Evolutionary conservation across 2,797 vertebrate species (phyloP).

Genomic region (Siniperca undulata): DNA sequence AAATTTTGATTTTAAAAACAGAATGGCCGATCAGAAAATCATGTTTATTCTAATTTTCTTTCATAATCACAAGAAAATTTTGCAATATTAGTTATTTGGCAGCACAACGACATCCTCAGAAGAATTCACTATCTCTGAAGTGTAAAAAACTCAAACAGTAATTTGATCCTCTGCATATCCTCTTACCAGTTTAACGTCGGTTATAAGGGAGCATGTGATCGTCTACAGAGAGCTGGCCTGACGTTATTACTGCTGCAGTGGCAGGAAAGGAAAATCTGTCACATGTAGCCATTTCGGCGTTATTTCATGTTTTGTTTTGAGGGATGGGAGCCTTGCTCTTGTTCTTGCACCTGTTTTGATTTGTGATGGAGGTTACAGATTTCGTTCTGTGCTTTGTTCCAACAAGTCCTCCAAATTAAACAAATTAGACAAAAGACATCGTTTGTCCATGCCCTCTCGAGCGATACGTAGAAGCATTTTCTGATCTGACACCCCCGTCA

Average conservation of each 20-base stretch:
- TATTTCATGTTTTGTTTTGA: too few species aligned
- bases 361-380: too few species aligned
- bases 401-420: too few species aligned
- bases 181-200: not conserved
- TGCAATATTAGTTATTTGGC: not conserved
- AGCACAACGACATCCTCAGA: not conserved
- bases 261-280: rapidly evolving
- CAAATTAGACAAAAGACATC: too few species aligned
- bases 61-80: not conserved
- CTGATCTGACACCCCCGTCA: too few species aligned
- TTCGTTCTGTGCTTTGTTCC: too few species aligned
- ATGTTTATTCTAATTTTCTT: not conserved
- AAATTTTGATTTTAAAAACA: not conserved
- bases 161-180: not conserved
- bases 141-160: not conserved
- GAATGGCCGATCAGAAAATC: not conserved
- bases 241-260: not conserved
- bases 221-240: not conserved
- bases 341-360: too few species aligned
- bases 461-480: too few species aligned
- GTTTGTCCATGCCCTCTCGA: too few species aligned
- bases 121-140: not conserved
- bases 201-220: not conserved
- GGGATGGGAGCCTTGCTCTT: too few species aligned
- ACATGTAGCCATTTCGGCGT: too few species aligned